A percentile compares a stretch with the other conserved stretches of the same genome.
Evolutionary conservation across 2,888 invertebrate genomes (phyloP).

Genomic region (Limnephilus auricula): DNA sequence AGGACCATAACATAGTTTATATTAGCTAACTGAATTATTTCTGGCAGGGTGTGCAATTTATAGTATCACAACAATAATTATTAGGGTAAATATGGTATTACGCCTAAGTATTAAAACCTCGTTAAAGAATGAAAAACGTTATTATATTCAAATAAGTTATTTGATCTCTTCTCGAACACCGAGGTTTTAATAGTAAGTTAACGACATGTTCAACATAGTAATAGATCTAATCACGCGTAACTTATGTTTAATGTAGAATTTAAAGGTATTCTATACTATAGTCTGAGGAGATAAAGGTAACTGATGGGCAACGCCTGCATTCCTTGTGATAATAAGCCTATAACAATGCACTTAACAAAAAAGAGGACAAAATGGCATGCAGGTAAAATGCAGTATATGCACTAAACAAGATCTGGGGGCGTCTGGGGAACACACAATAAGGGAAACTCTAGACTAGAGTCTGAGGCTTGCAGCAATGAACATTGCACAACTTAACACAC

Average conservation of each 20-base stretch:
- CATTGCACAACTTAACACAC: constrained; percentile 34
- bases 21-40: neutral
- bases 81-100: neutral
- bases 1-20: neutral
- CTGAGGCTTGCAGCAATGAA: neutral
- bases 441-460: constrained; percentile 11
- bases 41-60: neutral
- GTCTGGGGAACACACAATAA: constrained; percentile 33
- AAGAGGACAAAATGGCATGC: neutral
- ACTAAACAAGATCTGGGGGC: constrained; percentile 9
- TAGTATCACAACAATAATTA: neutral
- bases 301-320: neutral
- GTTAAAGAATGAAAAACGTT: neutral
- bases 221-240: neutral
- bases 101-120: neutral
- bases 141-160: neutral
- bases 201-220: neutral
- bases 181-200: neutral
- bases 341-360: neutral
- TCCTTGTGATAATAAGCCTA: neutral
- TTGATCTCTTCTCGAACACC: neutral
- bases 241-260: neutral
- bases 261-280: neutral
- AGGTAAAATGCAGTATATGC: neutral
- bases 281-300: neutral